These are phyloP conservation scores for Vireo griseus DNA, from an alignment of 2,797 vertebrate genomes.

Conservation along the genomic window DNA sequence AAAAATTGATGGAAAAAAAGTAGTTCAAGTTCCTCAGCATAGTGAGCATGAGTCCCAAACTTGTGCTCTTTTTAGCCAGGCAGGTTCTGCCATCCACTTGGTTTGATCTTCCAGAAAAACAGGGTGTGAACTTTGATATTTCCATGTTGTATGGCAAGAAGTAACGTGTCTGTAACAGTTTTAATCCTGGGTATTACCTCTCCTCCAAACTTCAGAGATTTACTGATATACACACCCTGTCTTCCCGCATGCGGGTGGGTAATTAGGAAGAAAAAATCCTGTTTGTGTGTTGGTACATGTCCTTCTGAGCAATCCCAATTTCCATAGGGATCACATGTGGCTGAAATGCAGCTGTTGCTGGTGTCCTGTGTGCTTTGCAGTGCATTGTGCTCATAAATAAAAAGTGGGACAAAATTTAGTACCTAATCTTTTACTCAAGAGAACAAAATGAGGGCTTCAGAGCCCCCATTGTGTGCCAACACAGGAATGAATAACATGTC, in stretches of 20 bases:
- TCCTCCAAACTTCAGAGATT: slow-evolving; percentile 45
- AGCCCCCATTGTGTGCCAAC: neutral
- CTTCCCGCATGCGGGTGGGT: neutral
- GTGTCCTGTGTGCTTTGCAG: neutral
- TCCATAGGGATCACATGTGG: neutral
- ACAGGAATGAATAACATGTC: rapidly evolving
- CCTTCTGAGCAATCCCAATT: neutral
- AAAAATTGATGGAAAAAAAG: neutral
- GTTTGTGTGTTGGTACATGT: slow-evolving; percentile 36
- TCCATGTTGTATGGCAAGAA: slow-evolving; percentile 43
- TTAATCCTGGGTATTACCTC: slow-evolving; percentile 54
- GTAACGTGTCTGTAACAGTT: slow-evolving; percentile 47
- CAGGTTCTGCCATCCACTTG: slow-evolving; percentile 14
- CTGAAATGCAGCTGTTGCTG: neutral
- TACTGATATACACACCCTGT: slow-evolving; percentile 59
- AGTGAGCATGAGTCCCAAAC: neutral
- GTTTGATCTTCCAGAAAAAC: slow-evolving; percentile 47
- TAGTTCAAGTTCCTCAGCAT: rapidly evolving
- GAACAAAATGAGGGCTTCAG: neutral
- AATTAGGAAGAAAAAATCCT: slow-evolving; percentile 27
- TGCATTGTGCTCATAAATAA: neutral
- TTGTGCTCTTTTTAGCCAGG: neutral
- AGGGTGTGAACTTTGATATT: slow-evolving; percentile 57
- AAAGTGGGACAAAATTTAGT: neutral
- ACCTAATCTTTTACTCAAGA: neutral